A percentile compares a stretch with the other conserved stretches of the same genome.
Evolutionary conservation across 2,888 invertebrate genomes (phyloP).

Genomic region (Napeogenes inachia): DNA sequence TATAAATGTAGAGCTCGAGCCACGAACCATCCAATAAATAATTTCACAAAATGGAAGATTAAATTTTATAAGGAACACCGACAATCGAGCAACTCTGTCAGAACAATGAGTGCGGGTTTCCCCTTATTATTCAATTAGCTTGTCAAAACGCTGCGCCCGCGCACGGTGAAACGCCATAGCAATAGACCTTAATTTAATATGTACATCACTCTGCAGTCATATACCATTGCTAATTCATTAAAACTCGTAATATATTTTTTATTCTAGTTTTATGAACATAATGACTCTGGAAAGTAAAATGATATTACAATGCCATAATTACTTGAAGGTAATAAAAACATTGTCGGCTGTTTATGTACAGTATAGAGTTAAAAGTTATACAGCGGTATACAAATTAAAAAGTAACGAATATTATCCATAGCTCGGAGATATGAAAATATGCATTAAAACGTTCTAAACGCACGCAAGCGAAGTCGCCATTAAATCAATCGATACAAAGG

Average conservation of each 20-base stretch:
- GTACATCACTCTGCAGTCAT: background rate
- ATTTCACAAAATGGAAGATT: slow-evolving; percentile 72
- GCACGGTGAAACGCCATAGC: slow-evolving; percentile 6
- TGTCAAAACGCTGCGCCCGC: slow-evolving; percentile 52
- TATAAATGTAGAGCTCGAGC: slow-evolving; percentile 60
- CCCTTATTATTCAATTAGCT: slow-evolving; percentile 71
- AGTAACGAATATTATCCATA: too few relatives aligned
- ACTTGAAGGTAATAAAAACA: too few relatives aligned
- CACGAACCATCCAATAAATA: slow-evolving; percentile 74
- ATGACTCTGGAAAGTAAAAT: too few relatives aligned
- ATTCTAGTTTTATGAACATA: too few relatives aligned
- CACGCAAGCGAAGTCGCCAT: slow-evolving; percentile 29
- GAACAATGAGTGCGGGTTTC: slow-evolving; percentile 64
- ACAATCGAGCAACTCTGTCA: slow-evolving; percentile 59
- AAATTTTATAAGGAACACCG: slow-evolving; percentile 67
- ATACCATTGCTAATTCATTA: background rate
- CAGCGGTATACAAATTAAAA: too few relatives aligned
- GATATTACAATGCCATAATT: too few relatives aligned
- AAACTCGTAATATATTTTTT: too few relatives aligned
- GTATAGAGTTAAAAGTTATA: too few relatives aligned
- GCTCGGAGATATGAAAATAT: background rate
- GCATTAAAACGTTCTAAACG: slow-evolving; percentile 16
- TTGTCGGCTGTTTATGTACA: background rate
- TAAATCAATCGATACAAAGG: slow-evolving; percentile 52
- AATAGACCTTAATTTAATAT: background rate